Percentiles rank a stretch among this genome's conserved stretches.
phyloP scores from a whole-genome alignment of 2,888 invertebrate species.

The Boloria euphrosyne region DNA sequence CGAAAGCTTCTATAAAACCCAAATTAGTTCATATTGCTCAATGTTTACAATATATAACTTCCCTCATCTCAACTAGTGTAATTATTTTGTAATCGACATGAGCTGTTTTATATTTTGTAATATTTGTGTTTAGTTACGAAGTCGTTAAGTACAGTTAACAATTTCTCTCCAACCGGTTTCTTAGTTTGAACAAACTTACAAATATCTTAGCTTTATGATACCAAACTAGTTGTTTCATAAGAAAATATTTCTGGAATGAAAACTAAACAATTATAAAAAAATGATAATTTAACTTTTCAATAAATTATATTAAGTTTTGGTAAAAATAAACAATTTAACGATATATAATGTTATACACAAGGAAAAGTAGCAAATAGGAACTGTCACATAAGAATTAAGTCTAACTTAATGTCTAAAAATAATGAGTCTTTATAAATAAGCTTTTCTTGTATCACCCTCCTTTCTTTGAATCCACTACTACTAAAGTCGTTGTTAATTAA shows the following conservation, averaged over 20 bases:
- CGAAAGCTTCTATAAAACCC: too few relatives aligned
- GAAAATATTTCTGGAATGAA: constrained; percentile 34
- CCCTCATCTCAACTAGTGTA: constrained; percentile 14
- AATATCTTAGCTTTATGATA: constrained; percentile 60
- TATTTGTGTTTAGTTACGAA: constrained; percentile 70
- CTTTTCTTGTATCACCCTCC: too few relatives aligned
- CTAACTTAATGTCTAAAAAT: too few relatives aligned
- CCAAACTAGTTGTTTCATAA: constrained; percentile 51
- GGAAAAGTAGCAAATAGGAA: too few relatives aligned
- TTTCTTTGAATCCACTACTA: too few relatives aligned
- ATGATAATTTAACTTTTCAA: neutral
- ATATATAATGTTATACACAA: too few relatives aligned
- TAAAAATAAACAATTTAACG: neutral
- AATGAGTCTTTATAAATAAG: too few relatives aligned
- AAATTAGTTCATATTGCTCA: constrained; percentile 1
- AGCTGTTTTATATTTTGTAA: constrained; percentile 42
- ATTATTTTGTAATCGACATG: constrained; percentile 38
- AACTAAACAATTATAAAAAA: constrained; percentile 15
- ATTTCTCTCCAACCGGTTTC: constrained; percentile 76
- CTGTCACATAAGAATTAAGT: too few relatives aligned
- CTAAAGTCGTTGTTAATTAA: too few relatives aligned
- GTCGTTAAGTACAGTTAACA: constrained; percentile 77
- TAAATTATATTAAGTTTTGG: neutral
- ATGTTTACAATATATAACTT: constrained; percentile 15
- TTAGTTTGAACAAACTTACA: constrained; percentile 64